Evolutionary conservation across 2,113 vertebrate species (phyloP).

Genomic region (Takifugu flavidus): DNA sequence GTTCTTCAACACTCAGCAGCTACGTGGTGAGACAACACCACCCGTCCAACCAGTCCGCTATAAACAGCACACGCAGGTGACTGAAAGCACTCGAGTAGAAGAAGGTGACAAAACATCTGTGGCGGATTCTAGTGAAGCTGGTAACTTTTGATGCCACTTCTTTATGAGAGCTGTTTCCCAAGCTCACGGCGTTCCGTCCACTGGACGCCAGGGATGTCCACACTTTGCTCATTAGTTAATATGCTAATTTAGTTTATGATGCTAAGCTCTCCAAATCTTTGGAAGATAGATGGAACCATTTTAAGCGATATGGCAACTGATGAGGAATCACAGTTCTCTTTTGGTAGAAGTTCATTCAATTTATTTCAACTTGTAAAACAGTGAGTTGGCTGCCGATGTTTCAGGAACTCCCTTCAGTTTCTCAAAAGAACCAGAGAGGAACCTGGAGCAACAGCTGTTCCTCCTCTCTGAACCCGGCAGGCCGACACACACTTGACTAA

Average conservation of each 20-base stretch:
- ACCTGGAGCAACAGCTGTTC: slow-evolving; percentile 37
- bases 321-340: too few relatives aligned
- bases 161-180: slow-evolving; percentile 23
- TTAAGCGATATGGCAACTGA: too few relatives aligned
- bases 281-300: slow-evolving; percentile 1
- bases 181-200: slow-evolving; percentile 3
- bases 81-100: slow-evolving; percentile 10
- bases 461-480: slow-evolving; percentile 7
- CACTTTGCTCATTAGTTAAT: background rate
- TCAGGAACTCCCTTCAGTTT: slow-evolving; percentile 15
- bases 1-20: slow-evolving; percentile 45
- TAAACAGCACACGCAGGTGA: slow-evolving; percentile 25
- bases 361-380: too few relatives aligned
- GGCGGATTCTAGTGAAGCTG: slow-evolving; percentile 40
- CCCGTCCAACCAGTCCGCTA: slow-evolving; percentile 5
- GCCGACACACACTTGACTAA: slow-evolving; percentile 22
- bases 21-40: slow-evolving; percentile 32
- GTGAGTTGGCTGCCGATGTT: background rate
- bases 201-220: slow-evolving; percentile 10
- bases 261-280: background rate
- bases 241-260: too few relatives aligned
- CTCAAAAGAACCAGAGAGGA: slow-evolving; percentile 19
- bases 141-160: slow-evolving; percentile 38
- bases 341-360: too few relatives aligned
- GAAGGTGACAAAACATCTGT: slow-evolving; percentile 48